Conservation (phyloP, 2,113 vertebrate genomes). For the Odocoileus hemionus region DNA sequence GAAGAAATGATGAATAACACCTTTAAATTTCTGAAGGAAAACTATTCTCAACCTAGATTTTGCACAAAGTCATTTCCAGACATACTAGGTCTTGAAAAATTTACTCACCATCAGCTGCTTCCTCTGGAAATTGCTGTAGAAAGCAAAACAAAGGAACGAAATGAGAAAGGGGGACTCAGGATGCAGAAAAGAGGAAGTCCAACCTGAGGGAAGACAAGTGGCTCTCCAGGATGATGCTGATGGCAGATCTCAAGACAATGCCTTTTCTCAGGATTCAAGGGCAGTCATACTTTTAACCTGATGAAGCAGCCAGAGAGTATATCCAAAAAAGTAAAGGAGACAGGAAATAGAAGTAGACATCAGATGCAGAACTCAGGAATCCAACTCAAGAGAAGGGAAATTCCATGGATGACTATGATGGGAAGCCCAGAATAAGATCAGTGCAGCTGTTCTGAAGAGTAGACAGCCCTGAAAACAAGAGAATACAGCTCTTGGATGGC, state of each 20-base stretch:
- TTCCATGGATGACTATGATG: accelerated
- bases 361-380: neutral
- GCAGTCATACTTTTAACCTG: neutral
- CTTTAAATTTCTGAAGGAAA: neutral
- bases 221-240: neutral
- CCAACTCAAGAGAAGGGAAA: neutral
- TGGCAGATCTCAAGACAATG: neutral
- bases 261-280: neutral
- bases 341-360: neutral
- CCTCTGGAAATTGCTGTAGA: neutral
- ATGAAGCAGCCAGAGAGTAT: neutral
- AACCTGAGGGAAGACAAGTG: neutral
- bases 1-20: neutral
- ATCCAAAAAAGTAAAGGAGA: neutral
- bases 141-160: neutral
- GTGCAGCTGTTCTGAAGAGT: no score
- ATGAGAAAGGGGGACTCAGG: accelerated
- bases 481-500: neutral
- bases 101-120: no score
- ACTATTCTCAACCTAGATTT: neutral
- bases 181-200: neutral
- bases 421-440: neutral
- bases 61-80: neutral
- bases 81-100: neutral
- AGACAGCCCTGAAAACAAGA: neutral